phyloP scores from a whole-genome alignment of 2,797 vertebrate species.

The Chelon labrosus region DNA sequence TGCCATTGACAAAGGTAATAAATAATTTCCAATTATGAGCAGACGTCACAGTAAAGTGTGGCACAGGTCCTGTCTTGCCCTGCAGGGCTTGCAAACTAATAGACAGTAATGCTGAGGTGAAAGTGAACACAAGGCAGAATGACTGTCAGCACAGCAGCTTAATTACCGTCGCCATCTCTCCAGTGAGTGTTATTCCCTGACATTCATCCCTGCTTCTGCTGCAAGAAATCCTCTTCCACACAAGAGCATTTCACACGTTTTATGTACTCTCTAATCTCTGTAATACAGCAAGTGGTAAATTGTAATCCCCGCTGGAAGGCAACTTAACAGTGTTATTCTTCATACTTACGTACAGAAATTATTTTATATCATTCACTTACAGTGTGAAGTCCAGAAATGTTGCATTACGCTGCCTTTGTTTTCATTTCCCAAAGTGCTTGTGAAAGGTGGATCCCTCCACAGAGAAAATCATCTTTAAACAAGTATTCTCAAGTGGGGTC shows the following conservation, averaged over 20 bases:
- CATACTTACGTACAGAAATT: conserved; percentile 8
- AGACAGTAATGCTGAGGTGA: conserved; percentile 64
- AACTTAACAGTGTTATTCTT: conserved; percentile 12
- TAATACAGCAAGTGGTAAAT: conserved; percentile 31
- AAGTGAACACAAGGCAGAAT: conserved; percentile 55
- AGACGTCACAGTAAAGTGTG: conserved; percentile 13
- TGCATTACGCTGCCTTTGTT: background rate
- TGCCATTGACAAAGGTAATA: background rate
- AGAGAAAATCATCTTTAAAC: conserved; percentile 5
- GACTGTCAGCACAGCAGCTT: conserved; percentile 74
- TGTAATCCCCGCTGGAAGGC: conserved; percentile 51
- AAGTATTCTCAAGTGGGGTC: background rate
- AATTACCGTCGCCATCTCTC: conserved; percentile 76
- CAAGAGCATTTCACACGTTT: conserved; percentile 46
- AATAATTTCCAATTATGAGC: conserved; percentile 9
- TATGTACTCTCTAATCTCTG: conserved; percentile 53
- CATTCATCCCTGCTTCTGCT: conserved; percentile 63
- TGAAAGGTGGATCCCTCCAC: background rate
- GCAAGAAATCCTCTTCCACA: conserved; percentile 61
- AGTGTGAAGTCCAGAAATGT: background rate
- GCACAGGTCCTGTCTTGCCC: conserved; percentile 30
- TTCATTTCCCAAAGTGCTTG: background rate
- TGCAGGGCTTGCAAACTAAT: conserved; percentile 43
- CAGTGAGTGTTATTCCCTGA: conserved; percentile 63
- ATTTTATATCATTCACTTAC: background rate